These are phyloP conservation scores for Dicrurus megarhynchus DNA, from an alignment of 2,113 vertebrate genomes.

Conservation along the genomic window DNA sequence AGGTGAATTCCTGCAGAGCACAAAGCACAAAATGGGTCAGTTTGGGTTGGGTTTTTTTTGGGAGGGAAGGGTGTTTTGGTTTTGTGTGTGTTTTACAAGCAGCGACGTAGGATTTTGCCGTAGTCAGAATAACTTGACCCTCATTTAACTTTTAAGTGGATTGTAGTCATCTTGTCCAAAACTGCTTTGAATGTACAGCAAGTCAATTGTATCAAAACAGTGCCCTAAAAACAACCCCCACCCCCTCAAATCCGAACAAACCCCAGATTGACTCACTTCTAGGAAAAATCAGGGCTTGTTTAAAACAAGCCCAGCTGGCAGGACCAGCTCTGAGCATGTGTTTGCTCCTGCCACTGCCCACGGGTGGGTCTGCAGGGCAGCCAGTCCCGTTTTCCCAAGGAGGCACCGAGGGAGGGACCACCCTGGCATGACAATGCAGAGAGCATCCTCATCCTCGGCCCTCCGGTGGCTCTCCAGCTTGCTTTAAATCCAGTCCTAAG, in stretches of 20 bases:
- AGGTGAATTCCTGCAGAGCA: not conserved
- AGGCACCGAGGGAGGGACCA: fast-evolving
- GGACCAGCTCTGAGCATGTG: fast-evolving
- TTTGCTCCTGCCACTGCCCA: not conserved
- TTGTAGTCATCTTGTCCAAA: not conserved
- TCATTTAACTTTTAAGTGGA: not conserved
- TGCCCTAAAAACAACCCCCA: not conserved
- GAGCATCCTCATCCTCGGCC: not conserved
- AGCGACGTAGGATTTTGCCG: not conserved
- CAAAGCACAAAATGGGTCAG: fast-evolving
- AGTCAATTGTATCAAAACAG: not conserved
- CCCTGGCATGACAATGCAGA: fast-evolving
- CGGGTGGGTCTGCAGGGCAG: fast-evolving
- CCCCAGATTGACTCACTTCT: fast-evolving
- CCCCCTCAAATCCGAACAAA: not conserved
- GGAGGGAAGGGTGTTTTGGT: not conserved
- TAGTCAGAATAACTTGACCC: not conserved
- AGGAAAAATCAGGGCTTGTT: not conserved
- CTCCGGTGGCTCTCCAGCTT: not conserved
- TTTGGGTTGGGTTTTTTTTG: fast-evolving
- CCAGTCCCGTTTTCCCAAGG: not conserved
- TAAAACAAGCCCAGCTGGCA: not conserved
- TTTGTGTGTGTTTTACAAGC: not conserved
- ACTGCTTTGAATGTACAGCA: not conserved
- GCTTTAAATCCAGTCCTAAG: not conserved